Base-by-base conservation (phyloP, 1,140 invertebrate genomes). In the Microplitis demolitor region DNA sequence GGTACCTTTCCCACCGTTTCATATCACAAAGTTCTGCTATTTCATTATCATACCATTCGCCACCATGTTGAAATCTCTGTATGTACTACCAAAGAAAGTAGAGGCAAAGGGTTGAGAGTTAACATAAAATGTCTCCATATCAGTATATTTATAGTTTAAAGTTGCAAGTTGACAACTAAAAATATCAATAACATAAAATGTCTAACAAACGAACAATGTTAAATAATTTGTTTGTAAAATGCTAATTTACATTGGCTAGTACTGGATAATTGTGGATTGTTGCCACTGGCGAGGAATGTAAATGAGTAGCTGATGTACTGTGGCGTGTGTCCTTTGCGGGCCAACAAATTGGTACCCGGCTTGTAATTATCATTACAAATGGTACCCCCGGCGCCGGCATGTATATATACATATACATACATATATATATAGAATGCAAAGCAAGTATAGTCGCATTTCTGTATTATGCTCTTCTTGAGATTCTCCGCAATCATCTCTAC, bases 341-440 rank as follows among this genome's bases (percentile, higher is more conserved):
- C 16, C 58, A 62, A 62, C 61, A 61, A 71, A 71, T 71, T 71
- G 69, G 69, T 34, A 64, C 33, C 63, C 8, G 35, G 69, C 62
- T 62, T 66, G 31, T 66, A 72, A 72, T 72, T 72, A 72, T 67
- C 62, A 72, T 72, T 66, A 72, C 71, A 66, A 72, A 72, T 72
- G 63, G 60, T 71, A 64, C 34, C 56, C 35, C 35, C 34, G 13
- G 34, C 34, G 31, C 11, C 31, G 9, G 0, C n/a, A n/a, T 34
- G 37, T 33, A 13, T 56, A 56, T 56, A 56, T n/a, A 56, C n/a
- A 14, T 24, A 39, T 4, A 39, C 5, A 6, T 45, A 45, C 5
- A 3, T 3, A 11, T 45, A 45, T 5, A 45, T 45, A 45, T 11
- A 3, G 5, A 3, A 45, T 45, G 2, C 11, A 45, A 11, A 45